Conservation (phyloP, 2,113 vertebrate genomes). For the Callocephalon fimbriatum region DNA sequence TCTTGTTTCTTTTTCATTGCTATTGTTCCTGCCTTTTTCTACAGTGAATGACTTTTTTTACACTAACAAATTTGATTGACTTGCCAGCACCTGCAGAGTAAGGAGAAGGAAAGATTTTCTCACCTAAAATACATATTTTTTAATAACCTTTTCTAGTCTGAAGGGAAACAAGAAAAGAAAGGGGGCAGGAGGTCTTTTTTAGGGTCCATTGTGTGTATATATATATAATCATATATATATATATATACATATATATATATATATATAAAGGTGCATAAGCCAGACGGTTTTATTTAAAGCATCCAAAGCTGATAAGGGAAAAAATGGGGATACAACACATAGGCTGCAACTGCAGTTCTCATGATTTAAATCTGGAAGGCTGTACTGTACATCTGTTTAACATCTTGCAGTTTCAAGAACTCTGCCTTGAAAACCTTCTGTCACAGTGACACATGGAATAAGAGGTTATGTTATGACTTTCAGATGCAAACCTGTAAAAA, state of each 20-base stretch:
- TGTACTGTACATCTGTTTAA: conserved; percentile 78
- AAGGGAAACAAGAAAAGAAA: not conserved
- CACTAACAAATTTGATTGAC: conserved; percentile 33
- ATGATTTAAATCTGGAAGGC: conserved; percentile 73
- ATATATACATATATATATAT: no score
- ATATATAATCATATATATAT: no score
- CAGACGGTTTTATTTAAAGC: conserved; percentile 47
- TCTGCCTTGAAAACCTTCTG: conserved; percentile 76
- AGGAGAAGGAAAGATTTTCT: not conserved
- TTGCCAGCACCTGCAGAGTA: conserved; percentile 64
- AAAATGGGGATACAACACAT: conserved; percentile 44
- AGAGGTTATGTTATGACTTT: conserved; percentile 81
- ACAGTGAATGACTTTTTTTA: conserved; percentile 51
- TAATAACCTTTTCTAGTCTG: conserved; percentile 1
- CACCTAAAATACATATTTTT: conserved; percentile 24
- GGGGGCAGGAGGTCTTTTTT: not conserved
- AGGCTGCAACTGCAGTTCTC: conserved; percentile 72
- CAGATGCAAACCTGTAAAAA: conserved; percentile 78
- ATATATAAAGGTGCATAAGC: not conserved
- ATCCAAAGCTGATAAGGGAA: conserved; percentile 66
- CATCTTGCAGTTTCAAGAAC: conserved; percentile 78
- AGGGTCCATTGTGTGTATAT: not conserved
- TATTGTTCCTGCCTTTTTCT: conserved; percentile 47
- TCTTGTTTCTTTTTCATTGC: conserved; percentile 34
- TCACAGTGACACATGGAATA: conserved; percentile 74